Conservation (phyloP, 2,888 invertebrate species). For the Stenurella melanura region DNA sequence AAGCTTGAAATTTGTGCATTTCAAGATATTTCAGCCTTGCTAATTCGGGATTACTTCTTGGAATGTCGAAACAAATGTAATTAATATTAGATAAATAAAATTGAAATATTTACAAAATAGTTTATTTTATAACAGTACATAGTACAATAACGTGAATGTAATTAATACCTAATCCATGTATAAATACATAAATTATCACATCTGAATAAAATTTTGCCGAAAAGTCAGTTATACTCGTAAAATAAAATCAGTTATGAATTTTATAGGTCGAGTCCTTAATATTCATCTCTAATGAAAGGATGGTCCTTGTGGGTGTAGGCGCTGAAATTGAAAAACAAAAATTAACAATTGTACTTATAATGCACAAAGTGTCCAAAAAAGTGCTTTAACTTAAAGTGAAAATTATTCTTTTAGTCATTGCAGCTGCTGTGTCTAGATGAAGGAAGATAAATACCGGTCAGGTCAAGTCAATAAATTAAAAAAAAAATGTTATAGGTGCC, state of each 20-base stretch:
- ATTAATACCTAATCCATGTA: constrained; percentile 10
- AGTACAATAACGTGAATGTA: constrained; percentile 18
- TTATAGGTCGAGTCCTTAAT: constrained; percentile 37
- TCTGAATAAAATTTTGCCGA: constrained; percentile 23
- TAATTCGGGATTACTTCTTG: too few species aligned
- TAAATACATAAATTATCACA: constrained; percentile 42
- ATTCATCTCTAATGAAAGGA: constrained; percentile 60
- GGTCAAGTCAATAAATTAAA: too few species aligned
- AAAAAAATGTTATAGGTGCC: too few species aligned
- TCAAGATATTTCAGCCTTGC: too few species aligned
- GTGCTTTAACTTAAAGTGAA: too few species aligned
- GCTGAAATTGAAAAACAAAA: constrained; percentile 46
- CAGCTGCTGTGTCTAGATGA: too few species aligned
- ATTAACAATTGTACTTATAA: neutral
- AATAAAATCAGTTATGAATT: neutral
- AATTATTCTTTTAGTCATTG: too few species aligned
- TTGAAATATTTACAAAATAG: constrained; percentile 14
- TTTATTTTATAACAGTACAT: constrained; percentile 19
- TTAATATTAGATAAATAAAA: neutral
- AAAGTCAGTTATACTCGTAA: neutral
- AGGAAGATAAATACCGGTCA: too few species aligned
- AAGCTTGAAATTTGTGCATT: too few species aligned
- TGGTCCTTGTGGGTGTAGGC: constrained; percentile 60
- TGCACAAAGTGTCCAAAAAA: too few species aligned
- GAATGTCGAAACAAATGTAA: too few species aligned